A percentile compares a stretch with the other conserved stretches of the same genome.
Conservation (phyloP, 2,797 vertebrate species). For the Hafferia zeledoni region DNA sequence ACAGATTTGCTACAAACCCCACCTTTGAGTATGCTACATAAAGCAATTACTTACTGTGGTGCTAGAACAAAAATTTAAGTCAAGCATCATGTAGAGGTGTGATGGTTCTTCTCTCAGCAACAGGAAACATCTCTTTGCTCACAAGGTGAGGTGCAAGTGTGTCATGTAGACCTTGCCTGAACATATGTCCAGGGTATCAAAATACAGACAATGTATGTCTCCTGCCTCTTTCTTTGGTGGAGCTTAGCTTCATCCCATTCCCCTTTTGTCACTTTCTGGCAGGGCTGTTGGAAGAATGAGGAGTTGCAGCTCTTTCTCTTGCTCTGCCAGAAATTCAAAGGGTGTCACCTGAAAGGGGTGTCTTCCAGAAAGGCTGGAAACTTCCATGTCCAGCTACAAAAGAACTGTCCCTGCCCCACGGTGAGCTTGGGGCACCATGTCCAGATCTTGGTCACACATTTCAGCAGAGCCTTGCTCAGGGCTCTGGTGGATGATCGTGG, state of each 20-base stretch:
- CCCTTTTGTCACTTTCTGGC: neutral
- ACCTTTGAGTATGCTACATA: neutral
- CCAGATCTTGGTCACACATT: rapidly evolving
- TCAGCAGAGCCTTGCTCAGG: rapidly evolving
- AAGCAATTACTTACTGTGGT: neutral
- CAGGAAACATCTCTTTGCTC: neutral
- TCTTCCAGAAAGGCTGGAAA: neutral
- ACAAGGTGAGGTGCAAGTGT: neutral
- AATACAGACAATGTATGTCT: neutral
- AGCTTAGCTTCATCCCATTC: neutral
- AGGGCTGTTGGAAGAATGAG: rapidly evolving
- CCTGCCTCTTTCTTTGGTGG: neutral
- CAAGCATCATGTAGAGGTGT: too few species aligned
- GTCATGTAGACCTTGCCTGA: neutral
- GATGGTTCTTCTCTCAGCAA: neutral
- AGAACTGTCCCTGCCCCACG: rapidly evolving
- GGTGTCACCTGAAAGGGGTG: neutral
- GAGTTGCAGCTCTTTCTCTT: neutral
- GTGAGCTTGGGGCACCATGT: rapidly evolving
- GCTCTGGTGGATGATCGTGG: neutral
- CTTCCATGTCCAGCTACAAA: neutral
- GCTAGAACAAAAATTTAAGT: neutral
- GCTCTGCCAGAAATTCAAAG: neutral
- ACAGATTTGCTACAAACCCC: neutral
- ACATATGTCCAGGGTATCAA: neutral